Conservation (phyloP, 2,797 vertebrate species). For the Enteromius viviparus region DNA sequence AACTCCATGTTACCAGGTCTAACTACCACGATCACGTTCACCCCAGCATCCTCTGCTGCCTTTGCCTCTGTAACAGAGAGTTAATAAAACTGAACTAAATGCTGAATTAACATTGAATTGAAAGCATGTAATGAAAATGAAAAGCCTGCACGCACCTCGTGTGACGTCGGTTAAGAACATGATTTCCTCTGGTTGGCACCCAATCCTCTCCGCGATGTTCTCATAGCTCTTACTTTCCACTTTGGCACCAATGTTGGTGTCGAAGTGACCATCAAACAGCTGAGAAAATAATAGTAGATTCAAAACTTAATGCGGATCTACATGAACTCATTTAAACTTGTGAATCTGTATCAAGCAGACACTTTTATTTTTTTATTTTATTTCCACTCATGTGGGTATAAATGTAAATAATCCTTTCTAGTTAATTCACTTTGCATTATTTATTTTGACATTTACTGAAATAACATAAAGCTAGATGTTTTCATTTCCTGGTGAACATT, state of each 20-base stretch:
- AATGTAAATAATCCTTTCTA: background rate
- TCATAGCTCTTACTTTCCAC: conserved; percentile 93
- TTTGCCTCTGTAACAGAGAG: conserved; percentile 84
- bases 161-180: conserved; percentile 92
- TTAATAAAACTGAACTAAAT: background rate
- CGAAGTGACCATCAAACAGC: conserved; percentile 95
- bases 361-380: background rate
- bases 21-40: conserved; percentile 88
- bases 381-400: background rate
- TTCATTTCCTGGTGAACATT: background rate
- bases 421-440: background rate
- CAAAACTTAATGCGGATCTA: background rate
- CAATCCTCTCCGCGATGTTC: conserved; percentile 87
- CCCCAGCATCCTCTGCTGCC: conserved; percentile 88
- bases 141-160: conserved; percentile 75
- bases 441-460: background rate
- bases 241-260: conserved; percentile 92
- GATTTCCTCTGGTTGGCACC: conserved; percentile 88
- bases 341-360: background rate
- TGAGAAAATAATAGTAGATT: conserved; percentile 63
- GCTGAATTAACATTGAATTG: background rate
- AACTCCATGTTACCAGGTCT: conserved; percentile 91
- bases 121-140: background rate
- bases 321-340: background rate
- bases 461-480: background rate